Conservation (phyloP, 2,797 vertebrate genomes). For the Tapera naevia region DNA sequence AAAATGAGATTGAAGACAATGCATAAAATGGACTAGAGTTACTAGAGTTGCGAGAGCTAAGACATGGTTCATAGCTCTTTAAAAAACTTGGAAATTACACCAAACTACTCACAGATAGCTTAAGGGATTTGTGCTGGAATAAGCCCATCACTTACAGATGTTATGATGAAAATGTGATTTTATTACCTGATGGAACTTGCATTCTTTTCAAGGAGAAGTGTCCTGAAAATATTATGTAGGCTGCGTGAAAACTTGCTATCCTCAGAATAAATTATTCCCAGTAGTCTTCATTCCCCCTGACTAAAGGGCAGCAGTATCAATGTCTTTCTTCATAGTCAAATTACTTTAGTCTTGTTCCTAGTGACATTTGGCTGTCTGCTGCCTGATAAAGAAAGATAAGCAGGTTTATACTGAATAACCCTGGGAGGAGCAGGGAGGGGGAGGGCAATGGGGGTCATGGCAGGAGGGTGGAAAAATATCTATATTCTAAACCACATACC, state of each 20-base stretch:
- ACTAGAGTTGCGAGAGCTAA: background rate
- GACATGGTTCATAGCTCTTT: fast-evolving
- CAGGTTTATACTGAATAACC: background rate
- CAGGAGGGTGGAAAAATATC: background rate
- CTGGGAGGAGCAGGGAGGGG: fast-evolving
- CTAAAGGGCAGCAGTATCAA: background rate
- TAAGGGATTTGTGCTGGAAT: background rate
- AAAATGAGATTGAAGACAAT: background rate
- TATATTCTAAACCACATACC: background rate
- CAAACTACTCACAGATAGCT: background rate
- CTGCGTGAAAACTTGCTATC: background rate
- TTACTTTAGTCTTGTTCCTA: background rate
- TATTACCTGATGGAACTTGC: background rate
- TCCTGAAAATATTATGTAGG: background rate
- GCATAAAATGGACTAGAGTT: background rate
- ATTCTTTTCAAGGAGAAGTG: background rate
- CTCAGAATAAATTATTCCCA: background rate
- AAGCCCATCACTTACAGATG: background rate
- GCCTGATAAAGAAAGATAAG: background rate
- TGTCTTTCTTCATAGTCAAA: background rate
- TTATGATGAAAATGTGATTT: background rate
- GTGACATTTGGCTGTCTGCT: background rate
- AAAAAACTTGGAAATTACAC: background rate
- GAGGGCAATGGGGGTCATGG: no score
- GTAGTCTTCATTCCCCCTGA: background rate